Conservation (phyloP, 2,113 vertebrate genomes). For the Ictalurus punctatus region DNA sequence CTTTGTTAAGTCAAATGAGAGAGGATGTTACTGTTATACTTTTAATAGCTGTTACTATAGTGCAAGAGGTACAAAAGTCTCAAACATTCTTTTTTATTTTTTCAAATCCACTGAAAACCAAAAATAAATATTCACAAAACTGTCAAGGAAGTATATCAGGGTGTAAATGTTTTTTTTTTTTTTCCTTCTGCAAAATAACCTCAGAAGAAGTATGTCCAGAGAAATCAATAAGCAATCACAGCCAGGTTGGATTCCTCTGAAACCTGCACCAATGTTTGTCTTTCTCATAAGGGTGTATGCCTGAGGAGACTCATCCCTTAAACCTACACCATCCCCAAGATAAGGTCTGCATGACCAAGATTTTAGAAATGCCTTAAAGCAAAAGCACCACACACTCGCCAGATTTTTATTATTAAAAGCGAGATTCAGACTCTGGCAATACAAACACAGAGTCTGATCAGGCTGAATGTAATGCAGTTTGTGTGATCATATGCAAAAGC, state of each 20-base stretch:
- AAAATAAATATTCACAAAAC: constrained; percentile 15
- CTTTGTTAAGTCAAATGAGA: not conserved
- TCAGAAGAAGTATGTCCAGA: constrained; percentile 40
- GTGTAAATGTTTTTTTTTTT: constrained; percentile 31
- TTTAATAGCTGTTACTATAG: constrained; percentile 9
- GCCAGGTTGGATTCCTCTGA: constrained; percentile 31
- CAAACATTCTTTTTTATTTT: not conserved
- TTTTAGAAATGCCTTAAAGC: constrained; percentile 7
- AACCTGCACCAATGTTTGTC: constrained; percentile 45
- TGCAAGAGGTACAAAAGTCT: not conserved
- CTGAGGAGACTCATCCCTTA: constrained; percentile 12
- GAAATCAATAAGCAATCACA: constrained; percentile 59
- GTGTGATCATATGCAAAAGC: constrained; percentile 1
- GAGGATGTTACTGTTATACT: not conserved
- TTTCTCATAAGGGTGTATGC: constrained; percentile 35
- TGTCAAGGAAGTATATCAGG: constrained; percentile 28
- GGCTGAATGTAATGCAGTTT: not conserved
- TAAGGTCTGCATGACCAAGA: not conserved
- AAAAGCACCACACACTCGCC: not conserved
- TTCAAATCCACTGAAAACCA: not conserved
- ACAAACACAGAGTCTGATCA: not conserved
- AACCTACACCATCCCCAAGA: constrained; percentile 21
- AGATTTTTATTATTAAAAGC: not conserved
- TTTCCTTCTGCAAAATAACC: constrained; percentile 47
- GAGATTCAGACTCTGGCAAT: not conserved